phyloP scores from a whole-genome alignment of 1,140 invertebrate species.

The Seison nebaliae region DNA sequence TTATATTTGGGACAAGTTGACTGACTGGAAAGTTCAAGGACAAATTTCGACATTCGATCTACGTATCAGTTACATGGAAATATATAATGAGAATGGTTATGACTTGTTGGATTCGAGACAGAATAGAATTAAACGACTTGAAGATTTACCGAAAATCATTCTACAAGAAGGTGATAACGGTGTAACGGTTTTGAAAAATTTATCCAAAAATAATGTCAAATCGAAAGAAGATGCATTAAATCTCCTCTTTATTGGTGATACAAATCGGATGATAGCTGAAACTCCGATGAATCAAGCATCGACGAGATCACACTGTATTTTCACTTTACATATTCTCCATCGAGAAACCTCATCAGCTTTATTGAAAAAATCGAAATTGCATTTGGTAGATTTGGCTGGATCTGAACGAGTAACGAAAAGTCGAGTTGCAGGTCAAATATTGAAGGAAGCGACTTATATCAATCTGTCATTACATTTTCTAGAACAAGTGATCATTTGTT shows the following conservation, averaged over 20 bases:
- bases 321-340: constrained; percentile 35
- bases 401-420: constrained; percentile 28
- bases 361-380: constrained; percentile 35
- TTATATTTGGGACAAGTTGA: constrained; percentile 26
- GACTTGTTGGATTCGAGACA: constrained; percentile 36
- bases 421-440: constrained; percentile 31
- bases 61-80: constrained; percentile 29
- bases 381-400: constrained; percentile 40
- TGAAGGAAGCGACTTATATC: constrained; percentile 38
- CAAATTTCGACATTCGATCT: background rate
- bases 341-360: constrained; percentile 29
- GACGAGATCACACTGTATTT: constrained; percentile 41
- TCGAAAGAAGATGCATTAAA: constrained; percentile 37
- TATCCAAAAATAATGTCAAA: constrained; percentile 33
- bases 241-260: constrained; percentile 36
- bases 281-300: constrained; percentile 40
- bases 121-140: constrained; percentile 29
- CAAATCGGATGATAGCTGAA: constrained; percentile 37
- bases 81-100: constrained; percentile 33
- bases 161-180: constrained; percentile 36
- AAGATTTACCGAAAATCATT: constrained; percentile 35
- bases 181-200: constrained; percentile 36
- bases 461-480: constrained; percentile 41
- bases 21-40: constrained; percentile 19
- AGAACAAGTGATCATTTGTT: constrained; percentile 39